Conservation (phyloP, 1,140 invertebrate species). For the Drosophila seguyi region DNA sequence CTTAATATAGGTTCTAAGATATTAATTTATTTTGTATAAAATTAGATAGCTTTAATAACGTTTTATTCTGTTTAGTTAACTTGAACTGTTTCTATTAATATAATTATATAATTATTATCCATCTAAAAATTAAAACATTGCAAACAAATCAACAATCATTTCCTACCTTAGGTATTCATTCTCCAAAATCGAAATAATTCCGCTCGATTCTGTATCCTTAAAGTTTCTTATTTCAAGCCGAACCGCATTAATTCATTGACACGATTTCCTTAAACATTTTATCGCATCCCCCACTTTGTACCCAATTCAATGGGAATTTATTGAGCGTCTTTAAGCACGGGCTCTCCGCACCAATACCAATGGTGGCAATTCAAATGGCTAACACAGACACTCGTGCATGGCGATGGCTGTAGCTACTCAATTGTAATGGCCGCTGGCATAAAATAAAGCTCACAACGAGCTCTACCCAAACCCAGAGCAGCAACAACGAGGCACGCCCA, state of each 20-base stretch:
- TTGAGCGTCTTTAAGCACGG: constrained; percentile 55
- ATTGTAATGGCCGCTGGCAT: constrained; percentile 65
- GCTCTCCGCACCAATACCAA: constrained; percentile 17
- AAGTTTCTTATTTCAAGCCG: constrained; percentile 18
- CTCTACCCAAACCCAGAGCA: constrained; percentile 6
- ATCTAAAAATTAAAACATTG: too few species aligned
- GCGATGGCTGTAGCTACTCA: constrained; percentile 45
- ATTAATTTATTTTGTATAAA: not conserved
- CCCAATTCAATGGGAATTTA: constrained; percentile 66
- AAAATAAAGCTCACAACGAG: constrained; percentile 51
- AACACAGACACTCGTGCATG: constrained; percentile 20
- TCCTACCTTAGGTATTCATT: not conserved
- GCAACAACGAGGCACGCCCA: constrained; percentile 8
- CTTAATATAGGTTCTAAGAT: not conserved
- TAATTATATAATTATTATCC: too few species aligned
- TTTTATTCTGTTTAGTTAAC: too few species aligned
- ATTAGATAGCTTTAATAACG: not conserved
- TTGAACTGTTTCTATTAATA: too few species aligned
- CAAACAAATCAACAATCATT: constrained; percentile 1
- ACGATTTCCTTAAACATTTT: constrained; percentile 52
- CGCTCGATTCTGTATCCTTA: not conserved
- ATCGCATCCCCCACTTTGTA: constrained; percentile 51
- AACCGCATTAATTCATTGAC: constrained; percentile 39
- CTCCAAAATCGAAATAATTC: not conserved
- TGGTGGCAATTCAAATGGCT: constrained; percentile 35